phyloP scores from a whole-genome alignment of 2,113 vertebrate species.

The Phoenicopterus ruber region DNA sequence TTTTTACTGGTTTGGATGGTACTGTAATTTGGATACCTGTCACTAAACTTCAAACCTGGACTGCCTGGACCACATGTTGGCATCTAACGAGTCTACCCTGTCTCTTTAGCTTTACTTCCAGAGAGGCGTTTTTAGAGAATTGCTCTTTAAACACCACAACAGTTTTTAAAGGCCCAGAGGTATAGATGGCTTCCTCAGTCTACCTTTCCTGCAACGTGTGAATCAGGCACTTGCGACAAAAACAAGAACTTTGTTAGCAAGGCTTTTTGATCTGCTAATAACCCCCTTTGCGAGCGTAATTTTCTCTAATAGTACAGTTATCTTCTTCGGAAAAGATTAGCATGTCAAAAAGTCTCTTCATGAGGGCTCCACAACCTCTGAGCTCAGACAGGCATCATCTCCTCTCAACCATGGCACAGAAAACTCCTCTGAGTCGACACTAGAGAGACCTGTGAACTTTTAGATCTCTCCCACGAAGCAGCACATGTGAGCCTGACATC shows the following conservation, averaged over 20 bases:
- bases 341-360: neutral
- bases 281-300: neutral
- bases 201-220: neutral
- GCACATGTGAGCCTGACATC: neutral
- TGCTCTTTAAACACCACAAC: neutral
- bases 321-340: neutral
- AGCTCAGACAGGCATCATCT: neutral
- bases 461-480: neutral
- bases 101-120: neutral
- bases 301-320: neutral
- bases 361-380: neutral
- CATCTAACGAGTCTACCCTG: rapidly evolving
- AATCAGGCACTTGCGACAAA: neutral
- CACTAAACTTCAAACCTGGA: neutral
- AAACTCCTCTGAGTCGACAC: neutral
- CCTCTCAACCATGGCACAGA: neutral
- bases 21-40: neutral
- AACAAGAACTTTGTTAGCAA: neutral
- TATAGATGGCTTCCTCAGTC: neutral
- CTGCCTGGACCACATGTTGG: neutral
- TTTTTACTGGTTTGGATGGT: neutral
- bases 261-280: neutral
- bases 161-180: neutral
- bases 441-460: neutral
- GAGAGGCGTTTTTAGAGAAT: neutral